A percentile compares a stretch with the other conserved stretches of the same genome.
phyloP scores from a whole-genome alignment of 1,140 invertebrate species.

The Meteorus sp. region DNA sequence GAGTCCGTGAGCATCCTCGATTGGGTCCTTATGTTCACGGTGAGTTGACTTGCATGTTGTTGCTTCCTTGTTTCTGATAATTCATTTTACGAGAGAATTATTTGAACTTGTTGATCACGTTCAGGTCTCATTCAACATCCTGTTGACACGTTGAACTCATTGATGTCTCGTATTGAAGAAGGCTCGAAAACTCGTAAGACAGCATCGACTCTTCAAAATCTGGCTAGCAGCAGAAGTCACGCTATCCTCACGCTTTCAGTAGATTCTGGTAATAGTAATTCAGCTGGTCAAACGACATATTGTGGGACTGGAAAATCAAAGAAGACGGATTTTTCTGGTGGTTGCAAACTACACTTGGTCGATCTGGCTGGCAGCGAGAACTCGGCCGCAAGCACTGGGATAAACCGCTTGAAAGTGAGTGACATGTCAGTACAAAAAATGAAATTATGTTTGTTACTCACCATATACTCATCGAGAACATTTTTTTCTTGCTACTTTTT shows the following conservation, averaged over 20 bases:
- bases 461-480: neutral
- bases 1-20: constrained; percentile 83
- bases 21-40: constrained; percentile 90
- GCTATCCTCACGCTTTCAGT: constrained; percentile 46
- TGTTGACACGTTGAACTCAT: constrained; percentile 41
- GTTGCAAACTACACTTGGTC: constrained; percentile 45
- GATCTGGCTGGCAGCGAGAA: constrained; percentile 50
- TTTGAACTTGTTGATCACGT: neutral
- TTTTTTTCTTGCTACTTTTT: neutral
- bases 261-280: constrained; percentile 23
- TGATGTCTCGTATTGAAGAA: constrained; percentile 49
- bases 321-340: constrained; percentile 32
- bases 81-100: too few species aligned
- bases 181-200: constrained; percentile 47
- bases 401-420: constrained; percentile 51
- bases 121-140: constrained; percentile 43
- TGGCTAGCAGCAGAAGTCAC: constrained; percentile 46
- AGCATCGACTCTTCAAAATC: constrained; percentile 46
- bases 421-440: constrained; percentile 26
- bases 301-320: constrained; percentile 1
- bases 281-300: constrained; percentile 11
- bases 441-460: neutral
- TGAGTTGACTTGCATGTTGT: neutral
- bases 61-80: too few species aligned
- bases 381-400: constrained; percentile 44